Evolutionary conservation across 2,797 vertebrate species (phyloP).

Genomic region (Mycteria americana): DNA sequence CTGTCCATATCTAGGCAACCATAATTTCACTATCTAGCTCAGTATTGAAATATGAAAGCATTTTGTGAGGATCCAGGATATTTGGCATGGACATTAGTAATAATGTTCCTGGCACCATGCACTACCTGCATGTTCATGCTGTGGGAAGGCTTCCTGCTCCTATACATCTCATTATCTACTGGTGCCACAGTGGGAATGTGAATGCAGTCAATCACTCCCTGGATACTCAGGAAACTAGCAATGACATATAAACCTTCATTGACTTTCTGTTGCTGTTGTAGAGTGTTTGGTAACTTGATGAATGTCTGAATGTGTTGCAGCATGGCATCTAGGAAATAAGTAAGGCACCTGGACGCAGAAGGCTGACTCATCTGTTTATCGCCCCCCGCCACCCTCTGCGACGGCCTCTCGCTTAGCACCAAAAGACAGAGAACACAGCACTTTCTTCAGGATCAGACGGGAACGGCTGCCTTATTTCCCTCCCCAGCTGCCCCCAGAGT

Average conservation of each 20-base stretch:
- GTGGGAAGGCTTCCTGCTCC: slow-evolving; percentile 50
- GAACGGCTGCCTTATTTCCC: neutral
- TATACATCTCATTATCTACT: slow-evolving; percentile 69
- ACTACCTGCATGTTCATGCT: slow-evolving; percentile 30
- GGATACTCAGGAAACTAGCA: slow-evolving; percentile 49
- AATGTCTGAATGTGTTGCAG: slow-evolving; percentile 32
- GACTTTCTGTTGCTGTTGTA: slow-evolving; percentile 51
- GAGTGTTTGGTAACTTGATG: slow-evolving; percentile 61
- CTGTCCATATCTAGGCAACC: slow-evolving; percentile 44
- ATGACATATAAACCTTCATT: slow-evolving; percentile 52
- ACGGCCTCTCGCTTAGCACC: neutral
- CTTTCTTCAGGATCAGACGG: neutral
- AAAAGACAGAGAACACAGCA: neutral
- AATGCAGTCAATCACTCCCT: slow-evolving; percentile 53
- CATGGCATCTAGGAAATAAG: slow-evolving; percentile 47
- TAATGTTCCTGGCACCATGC: slow-evolving; percentile 27
- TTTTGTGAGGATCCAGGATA: slow-evolving; percentile 41
- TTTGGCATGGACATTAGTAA: slow-evolving; percentile 36
- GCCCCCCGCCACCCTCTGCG: neutral
- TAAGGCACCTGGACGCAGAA: neutral
- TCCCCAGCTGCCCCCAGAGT: neutral
- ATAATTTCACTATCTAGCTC: slow-evolving; percentile 11
- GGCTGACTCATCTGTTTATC: slow-evolving; percentile 58
- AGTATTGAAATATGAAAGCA: slow-evolving; percentile 35
- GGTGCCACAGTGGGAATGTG: slow-evolving; percentile 50